These are phyloP conservation scores for Micromys minutus DNA, from an alignment of 2,113 vertebrate genomes.

Conservation along the genomic window DNA sequence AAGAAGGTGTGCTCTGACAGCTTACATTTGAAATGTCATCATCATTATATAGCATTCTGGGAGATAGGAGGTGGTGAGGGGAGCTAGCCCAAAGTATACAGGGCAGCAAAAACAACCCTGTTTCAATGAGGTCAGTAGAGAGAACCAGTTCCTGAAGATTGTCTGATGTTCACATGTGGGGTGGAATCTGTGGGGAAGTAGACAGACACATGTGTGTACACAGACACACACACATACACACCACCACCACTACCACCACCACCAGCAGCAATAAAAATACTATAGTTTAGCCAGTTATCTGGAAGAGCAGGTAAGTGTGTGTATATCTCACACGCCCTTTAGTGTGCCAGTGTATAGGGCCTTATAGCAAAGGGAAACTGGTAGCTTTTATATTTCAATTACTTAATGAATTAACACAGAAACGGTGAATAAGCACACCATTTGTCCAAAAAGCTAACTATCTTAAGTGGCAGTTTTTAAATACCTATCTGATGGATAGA, in stretches of 20 bases:
- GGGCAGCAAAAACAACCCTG: not conserved
- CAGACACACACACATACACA: not conserved
- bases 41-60: no score
- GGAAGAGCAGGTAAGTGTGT: not conserved
- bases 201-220: not conserved
- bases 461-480: slow-evolving; percentile 49
- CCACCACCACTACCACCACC: no score
- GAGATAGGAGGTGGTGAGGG: not conserved
- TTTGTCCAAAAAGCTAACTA: slow-evolving; percentile 57
- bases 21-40: not conserved
- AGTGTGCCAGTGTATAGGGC: not conserved
- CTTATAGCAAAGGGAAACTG: not conserved
- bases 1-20: no score
- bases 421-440: slow-evolving; percentile 50
- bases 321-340: not conserved
- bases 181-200: not conserved
- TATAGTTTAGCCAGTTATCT: not conserved
- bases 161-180: not conserved
- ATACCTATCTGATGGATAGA: slow-evolving; percentile 25
- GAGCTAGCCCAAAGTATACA: not conserved
- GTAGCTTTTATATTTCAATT: slow-evolving; percentile 17
- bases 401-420: slow-evolving; percentile 50
- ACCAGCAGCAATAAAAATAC: not conserved
- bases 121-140: not conserved
- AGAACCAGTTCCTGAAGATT: not conserved